Base-by-base conservation (phyloP, 2,888 invertebrate genomes). In the Lasioglossum malachurum region DNA sequence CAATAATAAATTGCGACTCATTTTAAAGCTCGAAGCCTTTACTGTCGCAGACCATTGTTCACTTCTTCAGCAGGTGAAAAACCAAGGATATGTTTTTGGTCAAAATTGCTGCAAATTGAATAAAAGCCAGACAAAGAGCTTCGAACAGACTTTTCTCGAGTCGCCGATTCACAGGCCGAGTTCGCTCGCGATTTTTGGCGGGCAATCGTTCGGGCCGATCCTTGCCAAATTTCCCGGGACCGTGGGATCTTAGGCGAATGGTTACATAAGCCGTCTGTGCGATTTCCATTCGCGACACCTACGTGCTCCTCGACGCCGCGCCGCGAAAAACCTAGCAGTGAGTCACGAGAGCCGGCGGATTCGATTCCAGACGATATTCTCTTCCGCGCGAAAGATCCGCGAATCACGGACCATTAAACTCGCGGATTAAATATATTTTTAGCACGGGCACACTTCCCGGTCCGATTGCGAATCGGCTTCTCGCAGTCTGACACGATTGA, bases 171-270 rank as follows among this genome's bases (percentile, higher is more conserved):
- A 8, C 27, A 0, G 14, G 23, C 23, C 69, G 35, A 19, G 64
- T 35, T 46, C 46, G 27, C 31, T 87, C 86, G 78, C 78, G 78
- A 46, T 31, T 80, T 57, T 82, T 87, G 84, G 87, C 84, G 73
- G 49, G 69, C 19, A 27, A 53, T 44, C 16, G n/a, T 41, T 10
- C 35, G 3, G 16, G 16, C n/a, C 19, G 27, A 16, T 16, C 41
- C 64, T 44, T 77, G 83, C 81, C 82, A 84, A 84, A 84, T 81
- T 84, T 74, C 49, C 77, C 83, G 77, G 73, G 81, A 69, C 53
- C 76, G 31, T 71, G 31, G 44, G 67, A 67, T 67, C 67, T 35
- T 67, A 35, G 67, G 16, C 31, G 31, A 35, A 67, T 0, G 19
- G 69, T 80, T 80, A 80, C 81, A 67, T 84, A 80, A 80, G 73